A percentile compares a stretch with the other conserved stretches of the same genome.
Conservation (phyloP, 2,797 vertebrate species). For the Esox lucius region DNA sequence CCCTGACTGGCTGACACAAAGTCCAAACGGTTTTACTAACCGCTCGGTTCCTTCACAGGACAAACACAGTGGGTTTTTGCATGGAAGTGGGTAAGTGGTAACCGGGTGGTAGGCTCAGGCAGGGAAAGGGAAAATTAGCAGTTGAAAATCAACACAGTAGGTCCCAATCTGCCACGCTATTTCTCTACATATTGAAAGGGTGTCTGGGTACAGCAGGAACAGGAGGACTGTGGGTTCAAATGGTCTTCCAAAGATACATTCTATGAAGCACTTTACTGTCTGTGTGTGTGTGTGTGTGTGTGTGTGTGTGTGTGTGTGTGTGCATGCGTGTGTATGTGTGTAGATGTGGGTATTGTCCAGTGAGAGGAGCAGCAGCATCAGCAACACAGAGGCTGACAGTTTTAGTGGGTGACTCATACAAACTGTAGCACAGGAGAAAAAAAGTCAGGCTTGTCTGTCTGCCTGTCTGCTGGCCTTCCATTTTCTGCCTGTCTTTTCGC, state of each 20-base stretch:
- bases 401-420: slow-evolving; percentile 25
- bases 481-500: slow-evolving; percentile 27
- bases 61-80: not conserved
- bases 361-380: slow-evolving; percentile 39
- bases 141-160: not conserved
- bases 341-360: slow-evolving; percentile 40
- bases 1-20: not conserved
- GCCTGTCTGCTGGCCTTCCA: slow-evolving; percentile 33
- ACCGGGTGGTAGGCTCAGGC: not conserved
- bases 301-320: not conserved
- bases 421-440: not conserved
- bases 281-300: not conserved
- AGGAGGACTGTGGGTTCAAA: not conserved
- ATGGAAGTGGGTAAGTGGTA: not conserved
- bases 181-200: slow-evolving; percentile 2
- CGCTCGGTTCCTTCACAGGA: not conserved
- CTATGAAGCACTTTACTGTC: not conserved
- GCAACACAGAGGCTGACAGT: slow-evolving; percentile 27
- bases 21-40: not conserved
- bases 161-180: not conserved
- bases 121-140: not conserved
- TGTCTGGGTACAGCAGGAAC: not conserved
- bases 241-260: not conserved
- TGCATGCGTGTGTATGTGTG: slow-evolving; percentile 26
- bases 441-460: slow-evolving; percentile 24